Base-by-base conservation (phyloP, 2,113 vertebrate species). In the Crotalus tigris region DNA sequence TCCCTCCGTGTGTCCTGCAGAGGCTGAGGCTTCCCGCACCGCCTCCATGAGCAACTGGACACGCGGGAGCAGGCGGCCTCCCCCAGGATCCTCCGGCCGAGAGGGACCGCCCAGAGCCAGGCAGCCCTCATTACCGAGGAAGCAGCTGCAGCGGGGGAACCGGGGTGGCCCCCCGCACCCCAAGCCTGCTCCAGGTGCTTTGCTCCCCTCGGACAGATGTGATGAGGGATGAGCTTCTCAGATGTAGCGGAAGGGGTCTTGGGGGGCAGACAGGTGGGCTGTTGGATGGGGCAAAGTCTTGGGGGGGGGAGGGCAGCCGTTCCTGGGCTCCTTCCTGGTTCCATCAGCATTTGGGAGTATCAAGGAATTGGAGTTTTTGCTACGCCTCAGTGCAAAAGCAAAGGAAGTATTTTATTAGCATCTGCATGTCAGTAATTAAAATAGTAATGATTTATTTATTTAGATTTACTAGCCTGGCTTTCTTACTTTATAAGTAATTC, bases 61-160 rank as follows among this genome's bases (percentile, higher is more conserved):
- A 29, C 19, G 19, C 1, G 0, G 13, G 10, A 24, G 9, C 10
- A 4, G 1, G 5, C 5, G 15, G 1, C 2, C 3, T 23, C 39
- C 33, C 44, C 55, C 75, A 12, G 4, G 2, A 3, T 13, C 10
- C 8, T 21, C 17, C 1, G 5, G 59, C 15, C 1, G 4, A 10
- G 55, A 53, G 1, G 23, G 4, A 4, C 69, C 19, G 12, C 75
- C 26, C 53, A 10, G 57, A 51, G 58, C 86, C 86, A 57, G 29
- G 21, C 33, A 19, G 3, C 59, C 58, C 87, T 88, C 86, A 88
- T 88, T 92, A 88, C 87, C 33, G n/a, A 6, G 33, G 51, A 49
- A 29, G 11, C 91, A 92, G 91, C 4, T 92, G 91, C 44, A 9
- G 21, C 5, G 59, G 33, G 39, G 86, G 33, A 39, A 33, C 2